These are phyloP conservation scores for Pipistrellus kuhlii DNA, from an alignment of 2,797 vertebrate genomes.

Conservation along the genomic window DNA sequence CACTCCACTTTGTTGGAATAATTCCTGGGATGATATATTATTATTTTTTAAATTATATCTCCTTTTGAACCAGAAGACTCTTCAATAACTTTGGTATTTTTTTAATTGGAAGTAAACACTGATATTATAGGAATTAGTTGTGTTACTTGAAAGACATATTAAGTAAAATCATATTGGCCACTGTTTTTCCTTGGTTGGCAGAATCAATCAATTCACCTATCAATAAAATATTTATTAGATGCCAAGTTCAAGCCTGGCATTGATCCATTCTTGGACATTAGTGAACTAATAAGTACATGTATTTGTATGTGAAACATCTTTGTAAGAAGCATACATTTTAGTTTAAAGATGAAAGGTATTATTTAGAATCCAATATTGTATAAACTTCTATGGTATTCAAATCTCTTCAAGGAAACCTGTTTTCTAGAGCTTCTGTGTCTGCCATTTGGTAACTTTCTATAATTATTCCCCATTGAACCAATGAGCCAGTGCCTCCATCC, in stretches of 20 bases:
- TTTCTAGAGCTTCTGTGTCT: conserved; percentile 31
- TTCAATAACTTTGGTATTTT: conserved; percentile 26
- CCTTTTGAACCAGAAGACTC: conserved; percentile 46
- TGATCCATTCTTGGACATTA: conserved; percentile 5
- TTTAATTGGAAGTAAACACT: conserved; percentile 48
- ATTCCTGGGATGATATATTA: conserved; percentile 15
- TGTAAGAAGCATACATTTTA: neutral
- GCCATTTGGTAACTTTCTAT: neutral
- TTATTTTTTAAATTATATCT: conserved; percentile 49
- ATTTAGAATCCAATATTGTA: neutral
- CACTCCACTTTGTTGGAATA: neutral
- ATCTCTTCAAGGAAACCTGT: conserved; percentile 13
- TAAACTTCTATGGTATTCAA: conserved; percentile 3
- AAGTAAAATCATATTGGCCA: conserved; percentile 47
- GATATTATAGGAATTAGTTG: neutral
- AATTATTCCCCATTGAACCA: conserved; percentile 38
- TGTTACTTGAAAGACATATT: conserved; percentile 56
- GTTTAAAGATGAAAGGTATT: conserved; percentile 1
- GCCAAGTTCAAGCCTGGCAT: conserved; percentile 53
- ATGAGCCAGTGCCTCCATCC: neutral
- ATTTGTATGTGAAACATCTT: neutral
- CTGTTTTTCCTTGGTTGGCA: conserved; percentile 64
- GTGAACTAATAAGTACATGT: neutral
- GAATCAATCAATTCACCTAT: conserved; percentile 62
- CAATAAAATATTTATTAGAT: conserved; percentile 68